Percentiles rank a stretch among this genome's conserved stretches.
Conservation (phyloP, 2,888 invertebrate species). For the Xanthorhoe spadicearia region DNA sequence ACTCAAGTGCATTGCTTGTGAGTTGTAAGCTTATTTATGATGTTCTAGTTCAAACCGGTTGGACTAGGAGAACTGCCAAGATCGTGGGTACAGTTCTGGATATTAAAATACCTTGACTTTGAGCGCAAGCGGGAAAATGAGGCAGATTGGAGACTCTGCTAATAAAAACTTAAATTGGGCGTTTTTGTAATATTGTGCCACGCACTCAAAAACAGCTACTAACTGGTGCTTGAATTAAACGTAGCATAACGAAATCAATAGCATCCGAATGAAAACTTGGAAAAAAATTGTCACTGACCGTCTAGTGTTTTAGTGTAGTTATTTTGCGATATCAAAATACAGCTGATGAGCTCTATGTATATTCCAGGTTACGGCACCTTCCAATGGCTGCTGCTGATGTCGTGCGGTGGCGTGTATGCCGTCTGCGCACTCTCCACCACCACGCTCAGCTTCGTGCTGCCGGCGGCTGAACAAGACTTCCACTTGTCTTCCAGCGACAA, state of each 20-base stretch:
- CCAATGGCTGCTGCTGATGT: slow-evolving; percentile 85
- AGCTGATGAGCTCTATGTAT: neutral
- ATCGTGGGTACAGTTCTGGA: slow-evolving; percentile 9
- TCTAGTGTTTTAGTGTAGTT: too few relatives aligned
- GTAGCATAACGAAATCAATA: too few relatives aligned
- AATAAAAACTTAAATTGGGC: neutral
- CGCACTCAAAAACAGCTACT: too few relatives aligned
- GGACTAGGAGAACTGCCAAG: slow-evolving; percentile 23
- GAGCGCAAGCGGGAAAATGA: neutral
- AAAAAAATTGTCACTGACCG: too few relatives aligned
- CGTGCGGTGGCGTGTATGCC: slow-evolving; percentile 88
- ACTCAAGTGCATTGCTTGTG: slow-evolving; percentile 45
- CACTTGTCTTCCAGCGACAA: slow-evolving; percentile 82
- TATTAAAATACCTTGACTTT: neutral
- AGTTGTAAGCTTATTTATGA: slow-evolving; percentile 17
- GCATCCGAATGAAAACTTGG: too few relatives aligned
- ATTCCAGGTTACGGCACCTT: slow-evolving; percentile 86
- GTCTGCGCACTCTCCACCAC: slow-evolving; percentile 88
- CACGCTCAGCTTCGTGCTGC: slow-evolving; percentile 87
- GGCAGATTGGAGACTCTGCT: neutral
- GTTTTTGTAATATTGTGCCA: too few relatives aligned
- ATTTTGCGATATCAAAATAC: too few relatives aligned
- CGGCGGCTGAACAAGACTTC: slow-evolving; percentile 85
- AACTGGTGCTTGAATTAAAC: too few relatives aligned
- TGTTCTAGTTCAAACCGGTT: slow-evolving; percentile 23